Evolutionary conservation across 2,113 vertebrate species (phyloP), one percentile per base, ranked within the genome.

Genomic region (Chamaetylas fuelleborni): DNA sequence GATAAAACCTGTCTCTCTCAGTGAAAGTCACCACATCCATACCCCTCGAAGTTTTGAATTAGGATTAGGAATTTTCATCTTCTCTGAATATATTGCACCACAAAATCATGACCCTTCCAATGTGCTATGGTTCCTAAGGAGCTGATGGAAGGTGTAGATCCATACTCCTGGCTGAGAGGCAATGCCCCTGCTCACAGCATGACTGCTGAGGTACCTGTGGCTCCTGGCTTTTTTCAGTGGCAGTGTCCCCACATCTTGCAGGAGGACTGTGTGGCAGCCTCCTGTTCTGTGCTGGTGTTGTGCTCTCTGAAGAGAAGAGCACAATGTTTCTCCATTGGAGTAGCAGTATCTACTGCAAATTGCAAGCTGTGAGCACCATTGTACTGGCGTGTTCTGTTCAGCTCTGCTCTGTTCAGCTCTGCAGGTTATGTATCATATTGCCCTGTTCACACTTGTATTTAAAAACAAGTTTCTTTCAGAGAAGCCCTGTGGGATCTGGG

Each of bases 321-420:
- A 36, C 22, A 2, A 23, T 50, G 23, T 50, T 93, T 65, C 64
- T 80, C 81, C 79, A 43, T 54, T 70, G 38, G 17, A 6, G 42
- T 5, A 66, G 42, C 50, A 89, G 61, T 60, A 73, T 45, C 76
- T 65, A 24, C 53, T 22, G 20, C 60, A 89, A 81, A 72, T 47
- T 88, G 53, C 56, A 76, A 88, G 72, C 89, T 88, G 91, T 65
- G 69, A 88, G 45, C 9, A 19, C 72, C 48, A 9, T 92, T 83
- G 34, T 33, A 36, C 64, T 48, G 67, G 16, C 72, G 86, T 42
- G 40, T 15, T 42, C 40, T 42, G 40, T 16, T 42, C 40, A 42
- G 40, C 14, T 42, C 14, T 42, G 40, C 6, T 42, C 40, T 42
- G 16, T 86, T 50, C 69, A 81, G 25, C 69, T 93, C 88, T 80